Conservation (phyloP, 2,113 vertebrate genomes). For the Saguinus imperator region DNA sequence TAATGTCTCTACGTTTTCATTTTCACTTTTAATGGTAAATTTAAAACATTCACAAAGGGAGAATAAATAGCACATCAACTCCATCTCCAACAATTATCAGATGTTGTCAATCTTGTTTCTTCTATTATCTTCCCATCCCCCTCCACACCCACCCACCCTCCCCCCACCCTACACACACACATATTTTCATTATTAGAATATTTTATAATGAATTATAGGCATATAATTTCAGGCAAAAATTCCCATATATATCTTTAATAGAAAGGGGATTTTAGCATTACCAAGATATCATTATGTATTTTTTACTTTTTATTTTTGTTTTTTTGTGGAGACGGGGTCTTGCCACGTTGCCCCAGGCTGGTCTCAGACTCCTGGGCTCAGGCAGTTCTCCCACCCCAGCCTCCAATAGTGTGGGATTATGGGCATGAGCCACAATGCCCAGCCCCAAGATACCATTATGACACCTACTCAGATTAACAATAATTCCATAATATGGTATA, state of each 20-base stretch:
- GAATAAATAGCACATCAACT: constrained; percentile 8
- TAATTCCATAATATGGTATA: not conserved
- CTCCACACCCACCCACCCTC: not conserved
- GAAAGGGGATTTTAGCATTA: not conserved
- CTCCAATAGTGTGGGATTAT: no score
- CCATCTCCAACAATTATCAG: not conserved
- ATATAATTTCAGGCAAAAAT: constrained; percentile 23
- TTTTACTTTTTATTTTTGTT: no score
- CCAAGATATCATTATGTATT: constrained; percentile 10
- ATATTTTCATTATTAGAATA: not conserved
- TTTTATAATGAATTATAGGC: constrained; percentile 1
- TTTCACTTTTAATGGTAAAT: constrained; percentile 14
- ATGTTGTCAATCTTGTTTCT: not conserved
- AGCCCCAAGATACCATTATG: not conserved
- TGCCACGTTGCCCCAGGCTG: no score
- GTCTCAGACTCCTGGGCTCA: no score
- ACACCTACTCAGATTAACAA: constrained; percentile 58
- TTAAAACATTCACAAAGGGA: constrained; percentile 24
- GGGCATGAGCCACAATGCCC: no score
- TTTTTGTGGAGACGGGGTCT: no score
- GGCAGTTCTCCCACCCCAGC: no score
- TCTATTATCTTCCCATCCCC: not conserved
- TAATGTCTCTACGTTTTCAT: not conserved
- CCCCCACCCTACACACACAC: not conserved
- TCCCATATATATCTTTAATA: not conserved